Conservation (phyloP, 2,888 invertebrate species). For the Diarsia brunnea region DNA sequence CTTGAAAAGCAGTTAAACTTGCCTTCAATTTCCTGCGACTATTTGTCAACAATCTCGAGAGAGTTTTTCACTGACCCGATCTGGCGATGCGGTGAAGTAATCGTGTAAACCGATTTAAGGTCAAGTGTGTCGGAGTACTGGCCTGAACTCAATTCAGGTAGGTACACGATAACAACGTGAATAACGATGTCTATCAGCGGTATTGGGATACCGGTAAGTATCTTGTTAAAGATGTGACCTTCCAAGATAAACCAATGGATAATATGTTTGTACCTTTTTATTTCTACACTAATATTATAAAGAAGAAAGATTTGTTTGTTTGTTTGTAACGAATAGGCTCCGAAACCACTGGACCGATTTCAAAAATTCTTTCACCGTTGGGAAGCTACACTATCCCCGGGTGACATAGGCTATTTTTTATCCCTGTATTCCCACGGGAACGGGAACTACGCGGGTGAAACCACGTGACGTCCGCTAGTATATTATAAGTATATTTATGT, state of each 20-base stretch:
- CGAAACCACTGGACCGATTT: too few relatives aligned
- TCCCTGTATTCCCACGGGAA: too few relatives aligned
- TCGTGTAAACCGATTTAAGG: constrained; percentile 47
- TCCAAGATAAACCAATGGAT: neutral
- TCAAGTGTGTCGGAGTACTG: constrained; percentile 34
- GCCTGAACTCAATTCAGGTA: constrained; percentile 25
- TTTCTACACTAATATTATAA: too few relatives aligned
- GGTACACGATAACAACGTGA: constrained; percentile 22
- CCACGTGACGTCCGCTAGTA: too few relatives aligned
- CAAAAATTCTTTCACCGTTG: too few relatives aligned
- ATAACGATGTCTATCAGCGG: constrained; percentile 14
- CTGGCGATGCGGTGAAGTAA: constrained; percentile 5
- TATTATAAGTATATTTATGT: neutral
- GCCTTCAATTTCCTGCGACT: constrained; percentile 18
- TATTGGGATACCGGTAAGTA: neutral
- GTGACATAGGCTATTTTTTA: too few relatives aligned
- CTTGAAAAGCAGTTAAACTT: neutral
- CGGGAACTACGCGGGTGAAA: too few relatives aligned
- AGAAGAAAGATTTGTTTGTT: too few relatives aligned
- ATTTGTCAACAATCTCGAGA: constrained; percentile 31
- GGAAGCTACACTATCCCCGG: too few relatives aligned
- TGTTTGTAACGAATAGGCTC: too few relatives aligned
- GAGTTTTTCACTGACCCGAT: constrained; percentile 14
- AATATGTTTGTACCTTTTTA: neutral
- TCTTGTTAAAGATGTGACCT: neutral